Conservation (phyloP, 2,888 invertebrate genomes). For the Lasiommata megera region DNA sequence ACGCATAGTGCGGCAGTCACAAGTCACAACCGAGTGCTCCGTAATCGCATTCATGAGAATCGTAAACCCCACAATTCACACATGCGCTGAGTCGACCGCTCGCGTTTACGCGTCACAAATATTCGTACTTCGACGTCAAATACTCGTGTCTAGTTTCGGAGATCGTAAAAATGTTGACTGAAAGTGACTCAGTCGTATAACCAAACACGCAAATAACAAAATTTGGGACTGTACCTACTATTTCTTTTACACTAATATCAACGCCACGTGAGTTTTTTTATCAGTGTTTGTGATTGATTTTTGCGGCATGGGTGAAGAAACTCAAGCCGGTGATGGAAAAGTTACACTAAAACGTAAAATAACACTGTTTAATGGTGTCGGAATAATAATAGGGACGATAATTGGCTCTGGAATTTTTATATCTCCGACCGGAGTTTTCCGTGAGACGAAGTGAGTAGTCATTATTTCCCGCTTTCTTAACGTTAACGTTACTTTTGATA, state of each 20-base stretch:
- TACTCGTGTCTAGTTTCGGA: constrained; percentile 58
- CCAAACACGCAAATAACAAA: constrained; percentile 46
- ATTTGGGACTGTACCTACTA: constrained; percentile 28
- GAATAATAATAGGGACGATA: constrained; percentile 93
- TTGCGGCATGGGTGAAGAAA: constrained; percentile 76
- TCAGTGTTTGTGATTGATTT: constrained; percentile 68
- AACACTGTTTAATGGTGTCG: constrained; percentile 92
- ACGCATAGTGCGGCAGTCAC: constrained; percentile 19
- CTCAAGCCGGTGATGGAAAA: constrained; percentile 71
- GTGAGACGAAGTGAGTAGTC: constrained; percentile 81
- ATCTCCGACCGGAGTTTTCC: constrained; percentile 90
- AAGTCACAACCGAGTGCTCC: constrained; percentile 25
- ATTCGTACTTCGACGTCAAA: constrained; percentile 49
- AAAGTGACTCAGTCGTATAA: constrained; percentile 68
- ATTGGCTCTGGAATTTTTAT: constrained; percentile 96
- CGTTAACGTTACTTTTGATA: no score
- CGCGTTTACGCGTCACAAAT: constrained; percentile 43
- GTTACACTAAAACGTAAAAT: constrained; percentile 90
- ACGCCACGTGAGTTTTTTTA: constrained; percentile 61
- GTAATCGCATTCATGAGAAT: constrained; percentile 29
- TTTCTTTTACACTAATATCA: constrained; percentile 30
- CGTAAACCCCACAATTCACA: constrained; percentile 37
- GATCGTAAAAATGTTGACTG: constrained; percentile 67
- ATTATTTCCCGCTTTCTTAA: not conserved
- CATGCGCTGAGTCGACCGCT: constrained; percentile 60